A percentile compares a stretch with the other conserved stretches of the same genome.
Conservation (phyloP, 2,113 vertebrate species). For the Nipponia nippon region DNA sequence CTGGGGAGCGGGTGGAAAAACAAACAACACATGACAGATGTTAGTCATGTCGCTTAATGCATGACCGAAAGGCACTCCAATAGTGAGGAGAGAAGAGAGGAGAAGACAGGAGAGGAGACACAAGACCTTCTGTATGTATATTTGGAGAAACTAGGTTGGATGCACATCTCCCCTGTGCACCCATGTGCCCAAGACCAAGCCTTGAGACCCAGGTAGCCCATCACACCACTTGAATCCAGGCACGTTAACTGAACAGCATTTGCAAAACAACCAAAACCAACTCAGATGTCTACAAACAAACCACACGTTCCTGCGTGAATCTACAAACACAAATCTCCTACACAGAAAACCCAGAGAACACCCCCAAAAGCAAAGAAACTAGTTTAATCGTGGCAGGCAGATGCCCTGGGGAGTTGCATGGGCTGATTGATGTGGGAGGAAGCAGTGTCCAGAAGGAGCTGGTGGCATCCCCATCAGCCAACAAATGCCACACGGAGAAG, state of each 20-base stretch:
- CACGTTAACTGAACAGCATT: background rate
- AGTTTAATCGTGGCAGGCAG: background rate
- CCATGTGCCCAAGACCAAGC: background rate
- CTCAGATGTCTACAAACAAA: background rate
- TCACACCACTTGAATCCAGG: background rate
- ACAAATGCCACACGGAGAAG: background rate
- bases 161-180: background rate
- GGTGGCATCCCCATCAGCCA: background rate
- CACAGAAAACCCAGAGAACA: background rate
- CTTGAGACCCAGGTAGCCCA: background rate
- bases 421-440: background rate
- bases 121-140: background rate
- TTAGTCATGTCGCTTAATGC: background rate
- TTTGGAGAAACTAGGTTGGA: background rate
- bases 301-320: fast-evolving
- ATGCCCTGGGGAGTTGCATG: background rate
- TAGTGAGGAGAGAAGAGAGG: too few species aligned
- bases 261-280: background rate
- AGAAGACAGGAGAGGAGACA: background rate
- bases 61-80: background rate
- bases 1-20: background rate
- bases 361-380: background rate
- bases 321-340: background rate
- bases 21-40: constrained; percentile 29
- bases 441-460: background rate